These are phyloP conservation scores for Notothenia rossii DNA, from an alignment of 2,113 vertebrate species.

Conservation along the genomic window DNA sequence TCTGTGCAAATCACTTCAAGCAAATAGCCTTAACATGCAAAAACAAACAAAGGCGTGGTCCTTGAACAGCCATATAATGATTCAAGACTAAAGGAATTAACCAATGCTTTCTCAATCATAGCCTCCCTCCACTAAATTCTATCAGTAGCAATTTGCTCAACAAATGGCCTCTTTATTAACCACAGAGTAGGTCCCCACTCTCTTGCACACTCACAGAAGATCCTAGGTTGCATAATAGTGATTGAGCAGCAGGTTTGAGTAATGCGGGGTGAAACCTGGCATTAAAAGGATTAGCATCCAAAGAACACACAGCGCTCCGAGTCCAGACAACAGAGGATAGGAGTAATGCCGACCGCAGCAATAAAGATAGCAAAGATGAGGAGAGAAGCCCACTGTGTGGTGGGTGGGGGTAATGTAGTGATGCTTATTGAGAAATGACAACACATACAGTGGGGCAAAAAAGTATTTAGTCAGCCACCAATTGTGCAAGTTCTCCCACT, in stretches of 20 bases:
- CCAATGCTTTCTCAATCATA: too few relatives aligned
- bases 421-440: neutral
- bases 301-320: slow-evolving; percentile 63
- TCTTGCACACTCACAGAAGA: neutral
- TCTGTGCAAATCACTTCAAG: neutral
- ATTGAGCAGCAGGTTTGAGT: slow-evolving; percentile 70
- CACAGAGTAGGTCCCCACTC: neutral
- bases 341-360: slow-evolving; percentile 48
- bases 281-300: slow-evolving; percentile 72
- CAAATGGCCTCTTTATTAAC: neutral
- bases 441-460: too few relatives aligned
- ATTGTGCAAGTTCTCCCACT: too few relatives aligned
- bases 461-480: too few relatives aligned
- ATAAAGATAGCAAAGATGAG: neutral
- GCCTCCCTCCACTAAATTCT: neutral
- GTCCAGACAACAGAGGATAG: slow-evolving; percentile 49
- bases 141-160: neutral
- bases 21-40: neutral
- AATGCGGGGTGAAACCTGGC: slow-evolving; percentile 75
- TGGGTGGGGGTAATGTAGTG: neutral
- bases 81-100: neutral
- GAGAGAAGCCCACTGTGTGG: neutral
- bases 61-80: neutral
- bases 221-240: slow-evolving; percentile 57
- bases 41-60: neutral